A percentile compares a stretch with the other conserved stretches of the same genome.
These are phyloP conservation scores for Lates calcarifer DNA, from an alignment of 2,113 vertebrate species.

Conservation along the genomic window DNA sequence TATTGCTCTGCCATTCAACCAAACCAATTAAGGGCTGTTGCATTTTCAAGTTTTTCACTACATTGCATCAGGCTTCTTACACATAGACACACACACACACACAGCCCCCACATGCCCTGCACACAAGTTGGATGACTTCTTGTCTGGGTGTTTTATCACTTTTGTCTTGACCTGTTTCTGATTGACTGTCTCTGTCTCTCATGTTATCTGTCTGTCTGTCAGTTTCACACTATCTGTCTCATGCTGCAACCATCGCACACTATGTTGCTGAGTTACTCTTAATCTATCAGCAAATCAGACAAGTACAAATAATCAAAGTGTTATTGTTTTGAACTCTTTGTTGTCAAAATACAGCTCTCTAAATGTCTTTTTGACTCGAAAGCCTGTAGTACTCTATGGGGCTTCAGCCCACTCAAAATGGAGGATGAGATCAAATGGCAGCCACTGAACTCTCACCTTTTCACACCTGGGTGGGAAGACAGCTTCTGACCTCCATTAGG, in stretches of 20 bases:
- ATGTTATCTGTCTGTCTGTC: slow-evolving; percentile 27
- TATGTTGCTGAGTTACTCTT: slow-evolving; percentile 20
- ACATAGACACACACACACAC: slow-evolving; percentile 4
- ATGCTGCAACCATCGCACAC: slow-evolving; percentile 34
- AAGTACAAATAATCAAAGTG: slow-evolving; percentile 24
- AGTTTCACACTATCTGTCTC: slow-evolving; percentile 3
- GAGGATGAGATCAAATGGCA: too few species aligned
- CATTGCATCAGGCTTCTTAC: slow-evolving; percentile 43
- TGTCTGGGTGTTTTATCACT: slow-evolving; percentile 29
- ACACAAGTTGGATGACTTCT: slow-evolving; percentile 21
- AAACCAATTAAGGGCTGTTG: slow-evolving; percentile 8
- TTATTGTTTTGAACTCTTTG: neutral
- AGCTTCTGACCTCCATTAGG: too few species aligned
- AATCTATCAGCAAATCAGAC: slow-evolving; percentile 5
- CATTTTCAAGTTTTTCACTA: slow-evolving; percentile 36
- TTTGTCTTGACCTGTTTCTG: slow-evolving; percentile 28
- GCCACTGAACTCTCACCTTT: neutral
- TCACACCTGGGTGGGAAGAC: too few species aligned
- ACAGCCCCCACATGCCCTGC: neutral
- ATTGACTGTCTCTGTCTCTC: slow-evolving; percentile 29
- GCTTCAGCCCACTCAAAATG: too few species aligned
- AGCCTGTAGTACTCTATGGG: neutral
- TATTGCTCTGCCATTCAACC: neutral
- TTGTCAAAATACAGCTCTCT: neutral
- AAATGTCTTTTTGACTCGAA: neutral